Percentiles rank a stretch among this genome's conserved stretches.
These are phyloP conservation scores for Crocuta crocuta DNA, from an alignment of 2,113 vertebrate genomes.

Conservation along the genomic window DNA sequence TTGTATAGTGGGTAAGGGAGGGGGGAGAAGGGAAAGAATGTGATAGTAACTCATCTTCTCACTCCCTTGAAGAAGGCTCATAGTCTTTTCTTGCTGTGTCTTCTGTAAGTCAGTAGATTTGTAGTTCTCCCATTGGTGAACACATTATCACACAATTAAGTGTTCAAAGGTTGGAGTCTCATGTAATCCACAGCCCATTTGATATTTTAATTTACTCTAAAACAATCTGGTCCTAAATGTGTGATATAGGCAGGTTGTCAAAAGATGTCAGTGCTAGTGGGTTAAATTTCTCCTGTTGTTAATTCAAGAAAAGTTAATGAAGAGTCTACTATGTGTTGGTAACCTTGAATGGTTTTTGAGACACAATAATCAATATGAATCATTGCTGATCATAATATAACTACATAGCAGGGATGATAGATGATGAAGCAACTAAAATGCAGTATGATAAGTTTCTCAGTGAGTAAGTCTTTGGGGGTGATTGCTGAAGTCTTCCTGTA, in stretches of 20 bases:
- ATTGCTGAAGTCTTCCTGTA: background rate
- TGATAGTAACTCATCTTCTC: background rate
- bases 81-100: background rate
- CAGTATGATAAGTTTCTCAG: background rate
- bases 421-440: background rate
- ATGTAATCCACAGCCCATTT: background rate
- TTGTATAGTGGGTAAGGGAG: background rate
- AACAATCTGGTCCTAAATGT: background rate
- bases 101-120: background rate
- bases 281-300: background rate
- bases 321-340: background rate
- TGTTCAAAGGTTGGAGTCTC: background rate
- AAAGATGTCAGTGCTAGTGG: background rate
- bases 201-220: background rate
- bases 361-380: background rate
- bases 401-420: background rate
- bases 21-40: background rate
- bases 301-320: background rate
- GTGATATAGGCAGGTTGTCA: background rate
- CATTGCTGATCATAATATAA: background rate
- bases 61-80: background rate
- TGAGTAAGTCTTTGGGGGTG: background rate
- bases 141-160: background rate
- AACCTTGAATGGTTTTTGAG: background rate
- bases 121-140: background rate